Percentiles rank a stretch among this genome's conserved stretches.
phyloP scores from a whole-genome alignment of 2,797 vertebrate genomes.

The Clangula hyemalis region DNA sequence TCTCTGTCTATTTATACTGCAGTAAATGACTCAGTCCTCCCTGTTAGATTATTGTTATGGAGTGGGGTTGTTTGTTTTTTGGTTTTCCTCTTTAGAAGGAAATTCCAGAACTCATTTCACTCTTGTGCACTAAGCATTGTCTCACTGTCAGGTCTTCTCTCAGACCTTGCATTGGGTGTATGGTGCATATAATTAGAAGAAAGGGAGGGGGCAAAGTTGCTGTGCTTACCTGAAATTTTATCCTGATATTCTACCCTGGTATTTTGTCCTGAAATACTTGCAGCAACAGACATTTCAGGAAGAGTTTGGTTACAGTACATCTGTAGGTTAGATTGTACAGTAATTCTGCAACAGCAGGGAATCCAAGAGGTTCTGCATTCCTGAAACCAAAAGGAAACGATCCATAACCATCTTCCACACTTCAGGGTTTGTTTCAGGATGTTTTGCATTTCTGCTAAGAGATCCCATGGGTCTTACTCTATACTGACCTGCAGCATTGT shows the following conservation, averaged over 20 bases:
- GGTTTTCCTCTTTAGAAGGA: background rate
- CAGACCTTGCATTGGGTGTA: background rate
- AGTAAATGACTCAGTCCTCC: background rate
- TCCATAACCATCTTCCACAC: background rate
- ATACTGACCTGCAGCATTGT: background rate
- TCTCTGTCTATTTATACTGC: background rate
- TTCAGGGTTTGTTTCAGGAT: background rate
- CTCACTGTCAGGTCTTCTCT: background rate
- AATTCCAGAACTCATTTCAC: background rate
- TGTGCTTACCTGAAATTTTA: background rate
- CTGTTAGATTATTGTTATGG: background rate
- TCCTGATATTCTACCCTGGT: background rate
- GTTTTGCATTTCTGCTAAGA: background rate
- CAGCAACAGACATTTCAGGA: background rate
- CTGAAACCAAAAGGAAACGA: background rate
- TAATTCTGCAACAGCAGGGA: background rate
- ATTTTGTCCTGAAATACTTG: background rate
- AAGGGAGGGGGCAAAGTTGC: background rate
- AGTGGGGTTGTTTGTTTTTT: background rate
- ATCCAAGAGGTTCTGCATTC: background rate
- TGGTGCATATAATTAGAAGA: background rate
- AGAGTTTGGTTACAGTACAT: background rate
- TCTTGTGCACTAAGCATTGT: background rate
- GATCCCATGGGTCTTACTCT: background rate
- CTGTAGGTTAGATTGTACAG: background rate